Evolutionary conservation across 35 echinoderm and acorn worm genomes (phyloP).

Genomic region (Nesometra sesokonis): DNA sequence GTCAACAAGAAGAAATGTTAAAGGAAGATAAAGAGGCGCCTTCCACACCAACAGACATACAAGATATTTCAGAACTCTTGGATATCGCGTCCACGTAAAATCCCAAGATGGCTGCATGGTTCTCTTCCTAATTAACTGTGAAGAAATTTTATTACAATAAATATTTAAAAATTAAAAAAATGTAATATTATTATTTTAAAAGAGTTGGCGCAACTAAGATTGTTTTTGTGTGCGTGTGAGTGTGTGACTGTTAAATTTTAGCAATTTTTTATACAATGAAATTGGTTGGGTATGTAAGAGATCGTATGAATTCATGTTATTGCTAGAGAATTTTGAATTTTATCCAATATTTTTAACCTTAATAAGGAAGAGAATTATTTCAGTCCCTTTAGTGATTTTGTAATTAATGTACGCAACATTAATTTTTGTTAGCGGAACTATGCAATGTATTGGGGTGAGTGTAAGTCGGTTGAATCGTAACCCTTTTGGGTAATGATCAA

Average conservation of each 20-base stretch:
- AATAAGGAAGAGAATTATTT: background rate
- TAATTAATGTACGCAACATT: background rate
- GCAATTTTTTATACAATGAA: too few relatives aligned
- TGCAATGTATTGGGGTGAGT: background rate
- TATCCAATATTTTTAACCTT: background rate
- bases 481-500: background rate
- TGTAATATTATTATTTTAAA: background rate
- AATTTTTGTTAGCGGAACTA: background rate
- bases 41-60: background rate
- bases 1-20: background rate
- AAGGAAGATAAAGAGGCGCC: background rate
- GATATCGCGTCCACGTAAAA: background rate
- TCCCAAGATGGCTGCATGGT: background rate
- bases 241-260: background rate
- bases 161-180: background rate
- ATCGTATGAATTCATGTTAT: background rate
- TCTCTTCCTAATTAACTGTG: background rate
- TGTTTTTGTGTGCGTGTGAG: background rate
- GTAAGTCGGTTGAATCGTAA: background rate
- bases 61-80: background rate
- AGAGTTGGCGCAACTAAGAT: background rate
- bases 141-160: background rate
- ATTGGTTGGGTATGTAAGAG: background rate
- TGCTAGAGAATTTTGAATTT: background rate
- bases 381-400: background rate